These are phyloP conservation scores for Bradypodion ventrale DNA, from an alignment of 2,797 vertebrate species.

Conservation along the genomic window DNA sequence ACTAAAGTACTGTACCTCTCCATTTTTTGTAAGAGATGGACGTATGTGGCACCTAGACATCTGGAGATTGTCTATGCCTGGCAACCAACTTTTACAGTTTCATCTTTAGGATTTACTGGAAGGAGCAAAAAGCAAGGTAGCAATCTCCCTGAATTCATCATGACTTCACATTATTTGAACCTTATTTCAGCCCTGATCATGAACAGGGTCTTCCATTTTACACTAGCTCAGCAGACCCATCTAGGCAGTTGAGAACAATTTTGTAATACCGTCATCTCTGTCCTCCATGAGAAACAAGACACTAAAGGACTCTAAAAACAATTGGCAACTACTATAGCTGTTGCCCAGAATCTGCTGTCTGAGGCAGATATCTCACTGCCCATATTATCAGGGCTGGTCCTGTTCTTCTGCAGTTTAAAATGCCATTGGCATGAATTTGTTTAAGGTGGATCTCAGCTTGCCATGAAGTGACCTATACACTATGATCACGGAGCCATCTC, in stretches of 20 bases:
- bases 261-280: no score
- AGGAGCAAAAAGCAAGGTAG: not conserved
- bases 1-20: no score
- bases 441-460: no score
- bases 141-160: not conserved
- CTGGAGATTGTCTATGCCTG: no score
- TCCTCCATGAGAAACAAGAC: not conserved
- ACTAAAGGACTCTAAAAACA: not conserved
- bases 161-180: not conserved
- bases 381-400: not conserved
- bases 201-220: not conserved
- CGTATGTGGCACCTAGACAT: no score
- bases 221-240: not conserved
- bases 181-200: not conserved
- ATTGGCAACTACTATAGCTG: not conserved
- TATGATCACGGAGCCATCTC: no score
- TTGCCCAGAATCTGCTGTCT: not conserved
- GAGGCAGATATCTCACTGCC: not conserved
- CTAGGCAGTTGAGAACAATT: no score
- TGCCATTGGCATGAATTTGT: no score
- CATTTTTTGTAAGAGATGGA: no score
- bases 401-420: no score
- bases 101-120: not conserved
- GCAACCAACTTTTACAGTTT: not conserved
- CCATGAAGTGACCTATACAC: no score